These are phyloP conservation scores for Drosophila heteroneura DNA, from an alignment of 2,888 invertebrate species.

Conservation along the genomic window DNA sequence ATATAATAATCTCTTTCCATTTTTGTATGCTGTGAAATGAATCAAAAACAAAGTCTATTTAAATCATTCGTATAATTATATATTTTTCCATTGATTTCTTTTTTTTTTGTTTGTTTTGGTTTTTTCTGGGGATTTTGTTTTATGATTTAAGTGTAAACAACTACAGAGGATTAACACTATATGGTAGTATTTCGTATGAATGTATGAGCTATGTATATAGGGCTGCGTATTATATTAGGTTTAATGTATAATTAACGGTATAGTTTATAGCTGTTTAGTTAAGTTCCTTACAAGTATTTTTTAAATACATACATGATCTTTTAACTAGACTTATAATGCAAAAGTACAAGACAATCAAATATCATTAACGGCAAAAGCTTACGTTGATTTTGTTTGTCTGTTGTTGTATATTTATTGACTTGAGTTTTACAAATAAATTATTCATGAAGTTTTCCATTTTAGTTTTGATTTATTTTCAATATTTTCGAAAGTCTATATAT, in stretches of 20 bases:
- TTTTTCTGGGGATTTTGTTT: slow-evolving; percentile 30
- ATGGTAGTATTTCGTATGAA: slow-evolving; percentile 69
- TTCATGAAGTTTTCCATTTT: slow-evolving; percentile 10
- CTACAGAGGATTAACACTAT: slow-evolving; percentile 81
- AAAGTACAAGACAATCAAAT: slow-evolving; percentile 68
- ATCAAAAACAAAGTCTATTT: slow-evolving; percentile 33
- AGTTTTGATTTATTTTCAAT: slow-evolving; percentile 2
- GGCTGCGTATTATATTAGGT: slow-evolving; percentile 48
- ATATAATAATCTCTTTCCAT: neutral
- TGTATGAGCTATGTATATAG: slow-evolving; percentile 70
- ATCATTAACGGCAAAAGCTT: slow-evolving; percentile 51
- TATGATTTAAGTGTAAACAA: slow-evolving; percentile 77
- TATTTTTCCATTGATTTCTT: slow-evolving; percentile 71
- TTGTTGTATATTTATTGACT: slow-evolving; percentile 63
- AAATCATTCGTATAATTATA: slow-evolving; percentile 74
- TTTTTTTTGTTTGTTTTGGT: slow-evolving; percentile 36
- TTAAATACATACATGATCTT: slow-evolving; percentile 70
- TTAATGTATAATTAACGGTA: slow-evolving; percentile 71
- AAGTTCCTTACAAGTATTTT: slow-evolving; percentile 72
- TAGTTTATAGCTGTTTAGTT: slow-evolving; percentile 67
- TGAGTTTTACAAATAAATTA: slow-evolving; percentile 72
- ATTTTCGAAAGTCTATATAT: slow-evolving; percentile 26
- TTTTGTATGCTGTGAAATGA: neutral
- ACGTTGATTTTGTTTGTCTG: slow-evolving; percentile 26
- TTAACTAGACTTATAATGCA: slow-evolving; percentile 52